Percentiles rank a stretch among this genome's conserved stretches.
Conservation (phyloP, 2,113 vertebrate species). For the Coracopsis vasa region DNA sequence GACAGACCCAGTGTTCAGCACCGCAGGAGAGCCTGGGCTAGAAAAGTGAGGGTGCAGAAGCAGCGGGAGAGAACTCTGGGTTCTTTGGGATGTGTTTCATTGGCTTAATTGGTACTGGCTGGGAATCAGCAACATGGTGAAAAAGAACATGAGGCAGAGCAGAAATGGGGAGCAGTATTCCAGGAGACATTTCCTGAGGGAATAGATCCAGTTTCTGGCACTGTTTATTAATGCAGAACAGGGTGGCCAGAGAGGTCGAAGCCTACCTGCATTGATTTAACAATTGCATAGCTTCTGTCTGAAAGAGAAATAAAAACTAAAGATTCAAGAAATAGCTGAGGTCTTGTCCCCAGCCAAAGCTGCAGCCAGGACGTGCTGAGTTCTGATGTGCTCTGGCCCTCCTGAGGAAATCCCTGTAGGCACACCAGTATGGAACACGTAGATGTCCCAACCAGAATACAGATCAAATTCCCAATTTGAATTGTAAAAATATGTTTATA, state of each 20-base stretch:
- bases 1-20: accelerated
- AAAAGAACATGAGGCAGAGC: background rate
- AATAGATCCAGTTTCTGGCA: background rate
- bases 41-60: background rate
- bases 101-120: background rate
- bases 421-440: background rate
- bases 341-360: background rate
- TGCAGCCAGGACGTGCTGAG: background rate
- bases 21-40: accelerated
- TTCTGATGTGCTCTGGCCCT: background rate
- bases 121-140: background rate
- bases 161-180: background rate
- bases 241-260: background rate
- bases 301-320: background rate
- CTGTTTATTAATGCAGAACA: background rate
- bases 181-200: background rate
- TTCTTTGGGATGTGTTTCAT: background rate
- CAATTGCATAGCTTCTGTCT: background rate
- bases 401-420: background rate
- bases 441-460: background rate
- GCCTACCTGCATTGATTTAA: background rate
- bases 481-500: constrained; percentile 42
- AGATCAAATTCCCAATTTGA: constrained; percentile 28
- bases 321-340: background rate
- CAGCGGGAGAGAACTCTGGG: accelerated